Percentiles rank a stretch among this genome's conserved stretches.
Evolutionary conservation across 2,113 vertebrate genomes (phyloP).

Genomic region (Tautogolabrus adspersus): DNA sequence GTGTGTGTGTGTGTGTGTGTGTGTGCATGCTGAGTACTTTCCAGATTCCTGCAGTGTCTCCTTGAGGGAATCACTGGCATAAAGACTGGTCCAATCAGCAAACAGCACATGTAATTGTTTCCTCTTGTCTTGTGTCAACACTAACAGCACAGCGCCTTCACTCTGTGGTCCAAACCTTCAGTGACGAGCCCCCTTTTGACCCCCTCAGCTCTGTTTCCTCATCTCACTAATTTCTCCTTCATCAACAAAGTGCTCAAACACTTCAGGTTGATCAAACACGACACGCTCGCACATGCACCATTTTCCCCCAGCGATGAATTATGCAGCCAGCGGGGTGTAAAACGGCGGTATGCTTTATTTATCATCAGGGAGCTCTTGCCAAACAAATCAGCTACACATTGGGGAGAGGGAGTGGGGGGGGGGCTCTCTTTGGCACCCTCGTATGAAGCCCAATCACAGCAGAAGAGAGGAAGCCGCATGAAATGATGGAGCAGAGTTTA

Average conservation of each 20-base stretch:
- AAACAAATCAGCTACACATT: constrained; percentile 39
- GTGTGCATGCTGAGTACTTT: background rate
- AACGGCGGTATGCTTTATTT: constrained; percentile 63
- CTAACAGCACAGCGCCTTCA: background rate
- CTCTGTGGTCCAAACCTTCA: constrained; percentile 43
- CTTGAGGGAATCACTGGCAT: background rate
- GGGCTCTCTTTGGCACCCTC: background rate
- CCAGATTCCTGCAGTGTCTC: background rate
- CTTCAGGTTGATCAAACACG: constrained; percentile 52
- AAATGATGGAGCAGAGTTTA: background rate
- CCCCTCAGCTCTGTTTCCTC: constrained; percentile 17
- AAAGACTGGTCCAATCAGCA: constrained; percentile 18
- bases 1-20: constrained; percentile 1
- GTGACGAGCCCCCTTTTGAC: constrained; percentile 32
- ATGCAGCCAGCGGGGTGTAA: constrained; percentile 48
- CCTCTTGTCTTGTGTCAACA: constrained; percentile 15
- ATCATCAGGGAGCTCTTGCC: constrained; percentile 36
- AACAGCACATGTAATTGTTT: constrained; percentile 32
- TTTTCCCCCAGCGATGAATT: constrained; percentile 57
- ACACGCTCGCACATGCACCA: constrained; percentile 15
- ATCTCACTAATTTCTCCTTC: constrained; percentile 43
- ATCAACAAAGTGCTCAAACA: constrained; percentile 20
- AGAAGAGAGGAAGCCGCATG: constrained; percentile 2
- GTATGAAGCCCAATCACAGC: background rate
- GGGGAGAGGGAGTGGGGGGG: background rate